These are phyloP conservation scores for Germaria angustata DNA, from an alignment of 2,888 invertebrate genomes.

Conservation along the genomic window DNA sequence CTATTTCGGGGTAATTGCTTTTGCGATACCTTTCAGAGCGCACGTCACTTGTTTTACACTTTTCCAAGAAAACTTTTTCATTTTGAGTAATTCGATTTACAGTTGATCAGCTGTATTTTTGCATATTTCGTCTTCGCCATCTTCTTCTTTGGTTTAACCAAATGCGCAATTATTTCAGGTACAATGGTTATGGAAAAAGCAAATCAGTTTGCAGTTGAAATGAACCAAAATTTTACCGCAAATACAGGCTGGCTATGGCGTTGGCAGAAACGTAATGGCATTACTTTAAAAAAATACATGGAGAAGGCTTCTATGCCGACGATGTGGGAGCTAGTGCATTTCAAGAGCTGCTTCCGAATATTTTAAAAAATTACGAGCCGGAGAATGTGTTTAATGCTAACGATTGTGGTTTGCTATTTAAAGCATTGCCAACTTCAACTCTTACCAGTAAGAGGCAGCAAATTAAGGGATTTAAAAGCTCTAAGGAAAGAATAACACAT, in stretches of 20 bases:
- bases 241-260: no score
- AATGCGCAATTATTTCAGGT: no score
- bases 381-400: neutral
- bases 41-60: constrained; percentile 7
- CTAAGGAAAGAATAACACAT: no score
- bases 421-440: constrained; percentile 13
- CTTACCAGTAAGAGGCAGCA: neutral
- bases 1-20: constrained; percentile 24
- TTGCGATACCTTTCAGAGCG: constrained; percentile 6
- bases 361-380: neutral
- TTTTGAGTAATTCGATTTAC: constrained; percentile 9
- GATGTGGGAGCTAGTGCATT: neutral
- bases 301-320: no score
- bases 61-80: constrained; percentile 7
- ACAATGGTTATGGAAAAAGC: no score
- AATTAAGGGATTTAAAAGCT: no score
- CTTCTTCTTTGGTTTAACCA: no score
- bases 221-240: no score
- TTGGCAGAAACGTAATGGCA: no score
- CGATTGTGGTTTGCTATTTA: constrained; percentile 5
- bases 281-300: no score
- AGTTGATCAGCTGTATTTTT: constrained; percentile 1
- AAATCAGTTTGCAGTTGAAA: no score
- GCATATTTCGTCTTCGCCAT: constrained; percentile 15
- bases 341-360: constrained; percentile 19